Evolutionary conservation across 2,113 vertebrate genomes (phyloP).

Genomic region (Amblyopsis rosae): DNA sequence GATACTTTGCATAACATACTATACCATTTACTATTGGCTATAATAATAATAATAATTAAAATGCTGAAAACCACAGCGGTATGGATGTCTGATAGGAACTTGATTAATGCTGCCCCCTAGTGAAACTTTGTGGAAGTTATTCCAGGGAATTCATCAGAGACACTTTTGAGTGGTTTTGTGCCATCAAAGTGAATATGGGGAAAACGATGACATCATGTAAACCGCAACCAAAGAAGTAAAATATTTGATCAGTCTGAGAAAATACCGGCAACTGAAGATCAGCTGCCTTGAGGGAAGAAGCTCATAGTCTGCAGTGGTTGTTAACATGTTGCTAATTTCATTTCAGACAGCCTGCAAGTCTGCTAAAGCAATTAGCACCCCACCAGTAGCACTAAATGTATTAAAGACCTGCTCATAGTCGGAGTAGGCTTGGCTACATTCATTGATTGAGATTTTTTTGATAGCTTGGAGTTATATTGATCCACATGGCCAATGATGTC

Average conservation of each 20-base stretch:
- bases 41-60: too few relatives aligned
- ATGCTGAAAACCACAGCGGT: too few relatives aligned
- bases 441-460: conserved; percentile 69
- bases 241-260: neutral
- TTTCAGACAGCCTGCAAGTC: conserved; percentile 54
- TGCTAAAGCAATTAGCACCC: conserved; percentile 58
- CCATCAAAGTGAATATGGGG: too few relatives aligned
- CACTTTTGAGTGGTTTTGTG: neutral
- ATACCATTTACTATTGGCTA: too few relatives aligned
- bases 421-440: conserved; percentile 40
- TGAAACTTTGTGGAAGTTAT: conserved; percentile 10
- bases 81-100: conserved; percentile 3
- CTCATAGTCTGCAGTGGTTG: conserved; percentile 44
- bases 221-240: too few relatives aligned
- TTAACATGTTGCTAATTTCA: conserved; percentile 64
- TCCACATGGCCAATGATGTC: conserved; percentile 64
- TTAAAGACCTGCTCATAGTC: conserved; percentile 57
- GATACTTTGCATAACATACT: too few relatives aligned
- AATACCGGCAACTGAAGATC: conserved; percentile 9
- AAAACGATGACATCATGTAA: too few relatives aligned
- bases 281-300: conserved; percentile 23
- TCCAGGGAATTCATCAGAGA: neutral
- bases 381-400: conserved; percentile 61
- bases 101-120: conserved; percentile 49
- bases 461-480: conserved; percentile 59